Evolutionary conservation across 2,888 invertebrate genomes (phyloP), one percentile per base, ranked within the genome.

Genomic region (Ceraclea dissimilis): DNA sequence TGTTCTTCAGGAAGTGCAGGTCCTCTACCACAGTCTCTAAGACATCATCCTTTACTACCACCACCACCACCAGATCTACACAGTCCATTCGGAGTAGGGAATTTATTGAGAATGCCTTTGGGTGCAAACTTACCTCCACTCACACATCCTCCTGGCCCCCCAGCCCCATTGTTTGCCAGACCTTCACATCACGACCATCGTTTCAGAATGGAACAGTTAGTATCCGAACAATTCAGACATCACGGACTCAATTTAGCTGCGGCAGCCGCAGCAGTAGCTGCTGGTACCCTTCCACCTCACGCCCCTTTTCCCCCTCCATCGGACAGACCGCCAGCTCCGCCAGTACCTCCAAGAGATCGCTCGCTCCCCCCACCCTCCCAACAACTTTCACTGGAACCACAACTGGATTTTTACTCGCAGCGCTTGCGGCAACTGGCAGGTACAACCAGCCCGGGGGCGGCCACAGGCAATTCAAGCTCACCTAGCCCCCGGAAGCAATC

Each of bases 371-470:
- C 77, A 59, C 74, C 78, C 68, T 82, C 81, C 64, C 85, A 83
- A 72, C 83, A 82, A 64, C 80, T 86, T 64, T 84, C 83, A 72
- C 77, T 88, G 67, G 92, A 89, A 82, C 89, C 90, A 71, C 90
- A 90, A 80, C 86, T 93, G 85, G 95, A 96, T 88, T 96, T 95
- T 88, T 97, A 96, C 86, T 96, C 96, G 81, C 94, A 95, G 87
- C 88, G 96, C 85, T 88, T 96, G 84, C 90, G 95, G 83, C 94
- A 95, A 85, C 88, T 96, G 82, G 96, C 96, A 81, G 87, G 88
- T 75, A 91, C 90, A 79, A 90, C 90, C 82, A 90, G 91, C 85
- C 91, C 92, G 82, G 90, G 91, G 81, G 88, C 88, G 82, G 89
- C 86, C 79, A 85, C 86, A 78, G 83, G 81, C 80, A 82, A 81